Evolutionary conservation across 1,140 invertebrate genomes (phyloP).

Genomic region (Megalonaias nervosa): DNA sequence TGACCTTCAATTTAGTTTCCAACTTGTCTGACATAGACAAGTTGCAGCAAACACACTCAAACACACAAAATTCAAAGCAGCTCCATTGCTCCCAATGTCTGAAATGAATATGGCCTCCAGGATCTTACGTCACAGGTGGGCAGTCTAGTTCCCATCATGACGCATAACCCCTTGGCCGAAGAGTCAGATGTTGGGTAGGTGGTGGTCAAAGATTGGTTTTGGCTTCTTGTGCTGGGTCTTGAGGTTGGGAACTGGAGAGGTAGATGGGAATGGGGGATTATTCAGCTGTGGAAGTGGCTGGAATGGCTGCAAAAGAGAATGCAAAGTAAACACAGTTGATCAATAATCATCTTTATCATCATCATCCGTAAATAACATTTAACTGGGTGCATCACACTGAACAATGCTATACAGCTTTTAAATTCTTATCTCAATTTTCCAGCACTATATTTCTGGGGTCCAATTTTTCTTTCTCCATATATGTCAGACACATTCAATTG

Average conservation of each 20-base stretch:
- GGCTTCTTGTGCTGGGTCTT: slow-evolving; percentile 38
- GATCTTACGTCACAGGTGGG: slow-evolving; percentile 36
- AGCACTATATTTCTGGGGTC: no score
- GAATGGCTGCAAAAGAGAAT: neutral
- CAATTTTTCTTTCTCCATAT: no score
- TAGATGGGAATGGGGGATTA: slow-evolving; percentile 41
- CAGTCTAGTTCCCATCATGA: slow-evolving; percentile 56
- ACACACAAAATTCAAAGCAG: slow-evolving; percentile 27
- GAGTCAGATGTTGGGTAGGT: slow-evolving; percentile 69
- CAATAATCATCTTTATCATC: no score
- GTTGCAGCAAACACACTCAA: neutral
- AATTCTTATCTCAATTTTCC: no score
- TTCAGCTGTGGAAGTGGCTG: slow-evolving; percentile 52
- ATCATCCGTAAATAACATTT: no score
- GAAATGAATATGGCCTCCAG: slow-evolving; percentile 53
- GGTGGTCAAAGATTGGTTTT: slow-evolving; percentile 43
- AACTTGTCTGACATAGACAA: neutral
- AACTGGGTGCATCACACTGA: no score
- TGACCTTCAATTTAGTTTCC: slow-evolving; percentile 13
- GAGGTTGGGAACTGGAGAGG: slow-evolving; percentile 54
- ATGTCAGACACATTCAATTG: no score
- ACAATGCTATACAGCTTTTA: no score
- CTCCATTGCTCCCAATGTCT: slow-evolving; percentile 46
- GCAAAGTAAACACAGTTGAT: no score
- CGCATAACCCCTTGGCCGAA: slow-evolving; percentile 69